A percentile compares a stretch with the other conserved stretches of the same genome.
These are phyloP conservation scores for Electrophaes corylata DNA, from an alignment of 2,888 invertebrate species.

Conservation along the genomic window DNA sequence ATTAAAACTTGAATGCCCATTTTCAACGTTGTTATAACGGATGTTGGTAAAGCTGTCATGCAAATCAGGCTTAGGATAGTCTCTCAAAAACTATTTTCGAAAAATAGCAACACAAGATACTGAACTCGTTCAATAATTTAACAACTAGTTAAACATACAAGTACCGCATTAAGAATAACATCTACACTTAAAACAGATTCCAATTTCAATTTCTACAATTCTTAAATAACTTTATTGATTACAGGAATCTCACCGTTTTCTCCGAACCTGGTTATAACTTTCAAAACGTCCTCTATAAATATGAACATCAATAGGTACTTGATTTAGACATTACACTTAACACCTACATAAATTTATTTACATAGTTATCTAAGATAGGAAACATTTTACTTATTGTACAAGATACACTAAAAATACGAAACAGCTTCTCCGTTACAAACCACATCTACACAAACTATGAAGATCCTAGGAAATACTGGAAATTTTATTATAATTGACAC, in stretches of 20 bases:
- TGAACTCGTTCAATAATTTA: conserved; percentile 58
- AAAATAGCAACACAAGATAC: conserved; percentile 17
- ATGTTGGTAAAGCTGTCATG: too few relatives aligned
- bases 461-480: conserved; percentile 81
- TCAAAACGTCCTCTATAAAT: conserved; percentile 62
- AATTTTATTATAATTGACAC: conserved; percentile 80
- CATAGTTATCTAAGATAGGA: conserved; percentile 80
- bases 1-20: too few relatives aligned
- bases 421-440: conserved; percentile 73
- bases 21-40: too few relatives aligned
- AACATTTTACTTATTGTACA: conserved; percentile 80
- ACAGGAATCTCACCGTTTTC: conserved; percentile 83
- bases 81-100: conserved; percentile 1
- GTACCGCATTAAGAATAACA: conserved; percentile 71
- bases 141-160: conserved; percentile 74
- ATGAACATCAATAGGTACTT: conserved; percentile 82
- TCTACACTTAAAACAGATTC: conserved; percentile 72
- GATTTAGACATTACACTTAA: conserved; percentile 69
- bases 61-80: too few relatives aligned
- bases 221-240: conserved; percentile 73
- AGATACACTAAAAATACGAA: conserved; percentile 75
- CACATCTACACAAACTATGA: conserved; percentile 72
- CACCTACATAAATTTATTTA: conserved; percentile 72
- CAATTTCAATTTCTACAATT: conserved; percentile 77
- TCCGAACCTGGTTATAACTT: conserved; percentile 57